phyloP scores from a whole-genome alignment of 2,113 vertebrate species.

The Rhineura floridana region DNA sequence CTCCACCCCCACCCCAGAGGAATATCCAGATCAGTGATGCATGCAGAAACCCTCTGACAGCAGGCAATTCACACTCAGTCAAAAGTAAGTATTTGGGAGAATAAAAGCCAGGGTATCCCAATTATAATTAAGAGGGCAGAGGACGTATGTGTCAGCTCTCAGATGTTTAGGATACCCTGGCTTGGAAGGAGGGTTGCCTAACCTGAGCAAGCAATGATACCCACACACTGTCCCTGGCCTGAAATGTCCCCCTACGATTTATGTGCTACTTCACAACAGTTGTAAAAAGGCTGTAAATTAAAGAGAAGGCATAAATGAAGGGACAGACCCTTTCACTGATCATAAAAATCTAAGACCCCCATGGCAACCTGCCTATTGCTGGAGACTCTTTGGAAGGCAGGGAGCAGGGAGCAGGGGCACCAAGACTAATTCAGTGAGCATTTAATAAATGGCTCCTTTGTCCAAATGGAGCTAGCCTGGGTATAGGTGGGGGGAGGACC shows the following conservation, averaged over 20 bases:
- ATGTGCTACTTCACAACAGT: slow-evolving; percentile 70
- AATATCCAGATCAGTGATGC: too few species aligned
- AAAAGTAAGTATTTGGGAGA: too few species aligned
- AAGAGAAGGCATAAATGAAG: slow-evolving; percentile 71
- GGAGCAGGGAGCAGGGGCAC: neutral
- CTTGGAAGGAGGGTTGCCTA: neutral
- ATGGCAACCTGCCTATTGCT: slow-evolving; percentile 56
- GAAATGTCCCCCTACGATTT: slow-evolving; percentile 63
- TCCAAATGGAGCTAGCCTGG: neutral
- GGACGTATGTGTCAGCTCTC: too few species aligned
- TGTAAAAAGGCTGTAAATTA: slow-evolving; percentile 74
- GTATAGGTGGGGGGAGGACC: slow-evolving; percentile 52
- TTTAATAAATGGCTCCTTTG: slow-evolving; percentile 57
- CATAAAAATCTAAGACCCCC: slow-evolving; percentile 68
- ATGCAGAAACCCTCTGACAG: too few species aligned
- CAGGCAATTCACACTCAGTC: too few species aligned
- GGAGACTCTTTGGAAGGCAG: slow-evolving; percentile 49
- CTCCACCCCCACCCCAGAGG: too few species aligned
- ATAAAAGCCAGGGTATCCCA: too few species aligned
- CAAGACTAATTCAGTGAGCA: slow-evolving; percentile 28
- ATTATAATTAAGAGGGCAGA: too few species aligned
- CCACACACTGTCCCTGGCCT: slow-evolving; percentile 44
- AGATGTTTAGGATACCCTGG: neutral
- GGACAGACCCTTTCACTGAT: slow-evolving; percentile 68
- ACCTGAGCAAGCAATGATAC: slow-evolving; percentile 51